These are phyloP conservation scores for Bradypodion pumilum DNA, from an alignment of 2,797 vertebrate species.

Conservation along the genomic window DNA sequence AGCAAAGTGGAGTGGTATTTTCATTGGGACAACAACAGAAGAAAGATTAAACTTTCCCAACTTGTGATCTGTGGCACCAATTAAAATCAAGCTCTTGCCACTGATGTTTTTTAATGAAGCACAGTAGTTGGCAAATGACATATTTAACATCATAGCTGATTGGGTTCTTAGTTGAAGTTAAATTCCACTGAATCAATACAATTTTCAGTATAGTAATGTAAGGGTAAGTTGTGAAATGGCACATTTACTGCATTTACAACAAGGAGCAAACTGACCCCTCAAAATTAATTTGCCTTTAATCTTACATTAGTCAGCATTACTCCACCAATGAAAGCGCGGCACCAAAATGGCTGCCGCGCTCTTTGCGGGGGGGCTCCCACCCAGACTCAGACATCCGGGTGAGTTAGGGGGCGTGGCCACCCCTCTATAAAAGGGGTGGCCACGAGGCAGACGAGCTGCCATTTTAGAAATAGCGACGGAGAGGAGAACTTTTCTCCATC, in stretches of 20 bases:
- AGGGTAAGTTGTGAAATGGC: neutral
- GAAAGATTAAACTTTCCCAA: neutral
- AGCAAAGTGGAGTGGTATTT: neutral
- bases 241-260: slow-evolving; percentile 8
- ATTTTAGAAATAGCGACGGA: too few species aligned
- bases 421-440: too few species aligned
- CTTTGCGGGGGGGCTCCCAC: too few species aligned
- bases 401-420: too few species aligned
- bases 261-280: neutral
- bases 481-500: too few species aligned
- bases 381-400: too few species aligned
- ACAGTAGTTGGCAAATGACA: neutral
- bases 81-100: neutral
- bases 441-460: too few species aligned
- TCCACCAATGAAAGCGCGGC: slow-evolving; percentile 30
- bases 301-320: slow-evolving; percentile 37
- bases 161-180: neutral
- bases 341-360: too few species aligned
- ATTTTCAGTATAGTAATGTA: neutral
- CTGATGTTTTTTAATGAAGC: neutral
- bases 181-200: neutral
- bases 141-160: neutral
- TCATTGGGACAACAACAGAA: neutral
- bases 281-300: slow-evolving; percentile 21
- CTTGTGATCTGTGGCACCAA: too few species aligned